Base-by-base conservation (phyloP, 2,888 invertebrate genomes). In the Plagodis dolabraria region DNA sequence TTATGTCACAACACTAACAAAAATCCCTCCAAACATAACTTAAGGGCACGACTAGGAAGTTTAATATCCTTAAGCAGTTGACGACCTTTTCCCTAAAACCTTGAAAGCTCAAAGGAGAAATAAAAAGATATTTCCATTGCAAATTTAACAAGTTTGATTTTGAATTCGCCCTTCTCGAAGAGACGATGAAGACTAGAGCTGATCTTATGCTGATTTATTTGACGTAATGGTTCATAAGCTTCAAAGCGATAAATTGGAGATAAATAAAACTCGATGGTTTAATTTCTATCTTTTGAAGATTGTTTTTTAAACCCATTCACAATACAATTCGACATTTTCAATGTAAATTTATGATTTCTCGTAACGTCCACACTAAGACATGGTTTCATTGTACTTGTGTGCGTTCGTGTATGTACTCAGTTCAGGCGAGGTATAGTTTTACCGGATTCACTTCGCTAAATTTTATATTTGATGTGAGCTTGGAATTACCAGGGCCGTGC, bases 41-140 rank as follows among this genome's bases (percentile, higher is more conserved):
- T 43, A 47, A 67, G 67, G 65, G 69, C 64, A 53, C 66, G 71
- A 70, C 72, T 71, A 75, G 71, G 70, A 79, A 81, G 80, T 80
- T 80, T 80, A 80, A 81, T 82, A 81, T 82, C 80, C 76, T 79
- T 79, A 79, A 83, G 79, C 82, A 83, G 77, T 80, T 80, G 83
- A 80, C 78, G 79, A 77, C 71, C 75, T 72, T 58, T 71, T 64
- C 74, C 76, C 77, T 80, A 75, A 80, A 79, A 76, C 80, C 79
- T 74, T 76, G 72, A 79, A 82, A 77, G 80, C 81, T 84, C 81
- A 81, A 84, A 86, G 81, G 80, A 80, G 77, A 84, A 85, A 86
- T 86, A 86, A 86, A 49, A 33, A 84, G 78, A 77, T 77, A 87
- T 87, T 87, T 77, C 83, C 82, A 80, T 83, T 83, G 82, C 81